Base-by-base conservation (phyloP, 92 coral and sea anemone genomes). In the Heteractis magnifica region DNA sequence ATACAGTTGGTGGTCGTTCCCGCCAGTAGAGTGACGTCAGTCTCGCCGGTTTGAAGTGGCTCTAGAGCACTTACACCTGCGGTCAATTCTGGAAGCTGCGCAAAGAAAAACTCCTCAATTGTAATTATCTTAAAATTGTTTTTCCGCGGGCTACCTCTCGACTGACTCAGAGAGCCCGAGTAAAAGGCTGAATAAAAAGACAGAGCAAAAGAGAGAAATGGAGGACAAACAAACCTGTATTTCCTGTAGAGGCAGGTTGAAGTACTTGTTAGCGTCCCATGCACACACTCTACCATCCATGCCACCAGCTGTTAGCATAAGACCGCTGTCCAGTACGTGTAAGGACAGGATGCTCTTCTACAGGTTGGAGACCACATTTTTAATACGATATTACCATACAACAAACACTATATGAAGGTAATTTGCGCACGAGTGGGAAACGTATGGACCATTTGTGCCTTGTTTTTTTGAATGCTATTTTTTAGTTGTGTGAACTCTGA, bases 191-290 rank as follows among this genome's bases (percentile, higher is more conserved):
- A 65, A 21, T 68, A 23, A 26, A 14, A 2, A 18, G 8, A 65
- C 19, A 53, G 13, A 53, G 10, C 10, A 53, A 12, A 8, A 12
- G 58, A 53, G 13, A 53, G 13, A 53, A 4, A 53, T 53, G 7
- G 6, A 53, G 13, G 58, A 52, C 26, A 56, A 55, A 20, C 84
- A n/a, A 44, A 92, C 97, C 94, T 93, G 97, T 19, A 82, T 86
- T 86, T 93, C 97, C 52, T 89, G 94, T 76, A 93, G 64, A 34
- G 98, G 98, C 75, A 90, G 82, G 55, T 85, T 89, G 72, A 93
- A 93, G 83, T 91, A 93, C 79, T 93, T 93, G 44, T 90, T 93
- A 5, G 95, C 92, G 80, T 93, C 98, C 98, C 98, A 93, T 34
- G 95, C 85, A 18, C 90, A 72, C 18, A 93, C 87, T 75, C 88